A percentile compares a stretch with the other conserved stretches of the same genome.
Conservation (phyloP, 2,797 vertebrate species). For the Liasis olivaceus region DNA sequence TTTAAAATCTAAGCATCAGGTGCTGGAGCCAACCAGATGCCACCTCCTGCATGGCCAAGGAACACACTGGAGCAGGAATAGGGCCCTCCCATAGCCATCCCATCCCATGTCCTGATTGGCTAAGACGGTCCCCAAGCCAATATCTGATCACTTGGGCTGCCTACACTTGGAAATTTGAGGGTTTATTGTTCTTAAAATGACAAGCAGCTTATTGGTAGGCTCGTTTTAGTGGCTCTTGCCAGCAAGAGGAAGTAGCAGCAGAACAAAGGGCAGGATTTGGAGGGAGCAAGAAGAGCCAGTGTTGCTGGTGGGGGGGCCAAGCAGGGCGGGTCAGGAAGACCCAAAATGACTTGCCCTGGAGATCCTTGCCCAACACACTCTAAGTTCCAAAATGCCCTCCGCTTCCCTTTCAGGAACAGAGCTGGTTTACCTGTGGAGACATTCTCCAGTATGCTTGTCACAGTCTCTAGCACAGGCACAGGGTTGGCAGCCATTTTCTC, state of each 20-base stretch:
- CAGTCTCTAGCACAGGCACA: conserved; percentile 83
- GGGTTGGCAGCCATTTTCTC: conserved; percentile 80
- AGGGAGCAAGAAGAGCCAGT: not conserved
- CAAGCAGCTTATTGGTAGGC: not conserved
- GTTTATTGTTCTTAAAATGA: not conserved
- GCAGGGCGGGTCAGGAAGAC: not conserved
- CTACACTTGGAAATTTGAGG: not conserved
- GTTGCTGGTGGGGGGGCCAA: not conserved
- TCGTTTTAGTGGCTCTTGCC: not conserved
- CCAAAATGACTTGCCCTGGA: not conserved
- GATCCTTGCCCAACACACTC: not conserved
- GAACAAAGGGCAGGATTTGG: not conserved
- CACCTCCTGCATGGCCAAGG: not conserved
- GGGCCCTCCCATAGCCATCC: not conserved
- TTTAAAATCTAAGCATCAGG: not conserved
- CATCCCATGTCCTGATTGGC: not conserved
- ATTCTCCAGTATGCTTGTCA: conserved; percentile 80
- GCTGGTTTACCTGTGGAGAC: conserved; percentile 75
- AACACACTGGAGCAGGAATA: not conserved
- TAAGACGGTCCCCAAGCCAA: not conserved
- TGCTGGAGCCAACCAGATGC: not conserved
- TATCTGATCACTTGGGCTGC: not conserved
- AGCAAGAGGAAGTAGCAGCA: not conserved
- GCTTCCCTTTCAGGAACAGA: not conserved
- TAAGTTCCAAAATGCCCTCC: not conserved